Conservation (phyloP, 2,797 vertebrate genomes). For the Mormyrops boulengeri region DNA sequence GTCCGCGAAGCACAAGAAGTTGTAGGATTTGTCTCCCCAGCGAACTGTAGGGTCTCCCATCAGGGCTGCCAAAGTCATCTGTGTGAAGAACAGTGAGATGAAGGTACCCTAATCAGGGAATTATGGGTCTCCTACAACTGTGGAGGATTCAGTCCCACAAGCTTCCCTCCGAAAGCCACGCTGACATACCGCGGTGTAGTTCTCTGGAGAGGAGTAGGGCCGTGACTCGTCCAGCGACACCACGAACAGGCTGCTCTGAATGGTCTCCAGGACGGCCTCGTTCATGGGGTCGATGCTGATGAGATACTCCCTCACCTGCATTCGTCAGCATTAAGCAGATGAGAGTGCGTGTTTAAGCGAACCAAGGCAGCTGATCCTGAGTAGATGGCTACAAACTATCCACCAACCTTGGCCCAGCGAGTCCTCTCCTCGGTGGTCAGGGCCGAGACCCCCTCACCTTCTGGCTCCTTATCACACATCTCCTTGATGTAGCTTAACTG, state of each 20-base stretch:
- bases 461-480: constrained; percentile 65
- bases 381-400: not conserved
- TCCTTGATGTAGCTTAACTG: constrained; percentile 74
- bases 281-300: constrained; percentile 81
- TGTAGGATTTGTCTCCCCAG: constrained; percentile 97
- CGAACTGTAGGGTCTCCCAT: constrained; percentile 74
- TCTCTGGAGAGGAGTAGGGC: constrained; percentile 70
- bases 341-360: not conserved
- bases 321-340: not conserved
- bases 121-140: not conserved
- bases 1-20: constrained; percentile 70
- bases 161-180: not conserved
- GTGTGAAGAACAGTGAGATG: constrained; percentile 22
- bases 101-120: not conserved
- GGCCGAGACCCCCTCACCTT: constrained; percentile 73
- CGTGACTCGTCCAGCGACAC: constrained; percentile 72
- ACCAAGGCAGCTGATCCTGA: not conserved
- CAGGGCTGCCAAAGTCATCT: constrained; percentile 63
- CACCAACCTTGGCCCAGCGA: constrained; percentile 81
- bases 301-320: constrained; percentile 80
- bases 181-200: constrained; percentile 74
- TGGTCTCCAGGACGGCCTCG: constrained; percentile 73
- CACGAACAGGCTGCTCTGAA: constrained; percentile 80
- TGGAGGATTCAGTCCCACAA: not conserved
- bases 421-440: constrained; percentile 84